Percentiles rank a stretch among this genome's conserved stretches.
phyloP scores from a whole-genome alignment of 2,797 vertebrate species.

The Pteronotus mesoamericanus region DNA sequence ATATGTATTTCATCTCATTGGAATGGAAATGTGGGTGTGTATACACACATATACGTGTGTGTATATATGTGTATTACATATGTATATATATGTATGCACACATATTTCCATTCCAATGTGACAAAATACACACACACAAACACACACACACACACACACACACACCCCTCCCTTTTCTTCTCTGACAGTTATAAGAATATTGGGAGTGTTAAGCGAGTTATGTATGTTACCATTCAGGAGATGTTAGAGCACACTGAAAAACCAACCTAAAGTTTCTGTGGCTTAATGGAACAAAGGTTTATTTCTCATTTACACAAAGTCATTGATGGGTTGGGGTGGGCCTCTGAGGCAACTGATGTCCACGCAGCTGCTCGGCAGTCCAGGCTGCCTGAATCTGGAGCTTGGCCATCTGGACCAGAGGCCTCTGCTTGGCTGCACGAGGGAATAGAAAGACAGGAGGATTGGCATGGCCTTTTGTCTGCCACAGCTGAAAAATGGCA shows the following conservation, averaged over 20 bases:
- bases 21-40: too few species aligned
- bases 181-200: neutral
- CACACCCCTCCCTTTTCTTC: neutral
- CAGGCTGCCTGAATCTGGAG: neutral
- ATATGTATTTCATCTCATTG: too few species aligned
- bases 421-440: neutral
- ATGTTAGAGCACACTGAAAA: neutral
- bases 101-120: too few species aligned
- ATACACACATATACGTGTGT: too few species aligned
- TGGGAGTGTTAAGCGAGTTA: neutral
- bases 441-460: neutral
- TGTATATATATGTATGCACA: too few species aligned
- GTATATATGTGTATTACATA: too few species aligned
- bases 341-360: neutral
- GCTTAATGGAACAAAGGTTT: neutral
- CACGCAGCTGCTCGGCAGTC: neutral
- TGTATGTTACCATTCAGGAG: neutral
- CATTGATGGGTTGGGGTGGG: neutral
- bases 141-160: too few species aligned
- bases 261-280: neutral
- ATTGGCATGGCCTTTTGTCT: neutral
- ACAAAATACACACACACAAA: too few species aligned
- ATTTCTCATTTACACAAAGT: neutral
- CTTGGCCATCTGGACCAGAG: neutral
- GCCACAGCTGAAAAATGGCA: neutral